A percentile compares a stretch with the other conserved stretches of the same genome.
These are phyloP conservation scores for Deilephila porcellus DNA, from an alignment of 2,888 invertebrate species.

Conservation along the genomic window DNA sequence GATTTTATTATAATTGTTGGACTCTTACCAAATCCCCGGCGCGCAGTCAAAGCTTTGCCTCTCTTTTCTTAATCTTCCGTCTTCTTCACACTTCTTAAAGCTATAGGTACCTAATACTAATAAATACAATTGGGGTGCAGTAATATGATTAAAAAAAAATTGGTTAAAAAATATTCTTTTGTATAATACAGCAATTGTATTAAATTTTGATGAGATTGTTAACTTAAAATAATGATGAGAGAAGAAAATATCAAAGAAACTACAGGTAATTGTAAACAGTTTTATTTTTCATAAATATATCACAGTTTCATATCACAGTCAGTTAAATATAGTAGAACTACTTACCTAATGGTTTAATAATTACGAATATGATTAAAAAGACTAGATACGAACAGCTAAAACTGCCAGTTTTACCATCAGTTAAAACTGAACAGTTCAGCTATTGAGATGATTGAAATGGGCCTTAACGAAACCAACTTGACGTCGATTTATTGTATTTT, in stretches of 20 bases:
- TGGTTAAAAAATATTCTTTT: too few relatives aligned
- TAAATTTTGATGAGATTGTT: background rate
- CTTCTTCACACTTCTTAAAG: slow-evolving; percentile 44
- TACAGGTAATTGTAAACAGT: background rate
- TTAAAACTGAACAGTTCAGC: slow-evolving; percentile 14
- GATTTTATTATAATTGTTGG: slow-evolving; percentile 40
- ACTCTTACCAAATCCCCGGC: slow-evolving; percentile 56
- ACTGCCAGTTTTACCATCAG: slow-evolving; percentile 10
- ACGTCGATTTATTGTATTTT: too few relatives aligned
- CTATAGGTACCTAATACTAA: slow-evolving; percentile 38
- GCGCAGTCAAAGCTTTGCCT: slow-evolving; percentile 37
- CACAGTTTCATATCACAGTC: slow-evolving; percentile 29
- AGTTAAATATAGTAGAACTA: background rate
- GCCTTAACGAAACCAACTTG: too few relatives aligned
- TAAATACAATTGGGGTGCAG: slow-evolving; percentile 11
- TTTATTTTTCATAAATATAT: slow-evolving; percentile 21
- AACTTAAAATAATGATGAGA: background rate
- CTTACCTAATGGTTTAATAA: slow-evolving; percentile 7
- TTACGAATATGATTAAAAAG: slow-evolving; percentile 2
- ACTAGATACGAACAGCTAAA: slow-evolving; percentile 23
- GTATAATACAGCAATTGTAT: too few relatives aligned
- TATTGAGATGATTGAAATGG: background rate
- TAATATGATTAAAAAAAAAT: background rate
- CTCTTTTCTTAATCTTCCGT: slow-evolving; percentile 41
- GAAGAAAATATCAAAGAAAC: slow-evolving; percentile 8